A percentile compares a stretch with the other conserved stretches of the same genome.
These are phyloP conservation scores for Odiellus spinosus DNA, from an alignment of 2,888 invertebrate genomes.

Conservation along the genomic window DNA sequence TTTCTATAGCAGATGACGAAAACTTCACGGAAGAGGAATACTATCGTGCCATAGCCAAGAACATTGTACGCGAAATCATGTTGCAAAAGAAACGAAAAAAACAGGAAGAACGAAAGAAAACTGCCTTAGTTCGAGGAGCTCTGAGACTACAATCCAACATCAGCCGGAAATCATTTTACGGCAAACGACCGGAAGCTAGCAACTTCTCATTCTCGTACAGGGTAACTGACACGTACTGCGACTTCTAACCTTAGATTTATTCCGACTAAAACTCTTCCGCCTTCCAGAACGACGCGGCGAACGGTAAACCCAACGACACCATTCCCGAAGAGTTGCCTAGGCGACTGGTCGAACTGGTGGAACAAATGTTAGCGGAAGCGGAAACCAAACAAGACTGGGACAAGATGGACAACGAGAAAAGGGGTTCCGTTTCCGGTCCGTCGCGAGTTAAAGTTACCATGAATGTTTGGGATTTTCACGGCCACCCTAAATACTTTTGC, in stretches of 20 bases:
- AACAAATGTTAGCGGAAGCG: slow-evolving; percentile 24
- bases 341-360: slow-evolving; percentile 26
- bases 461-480: slow-evolving; percentile 18
- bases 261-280: neutral
- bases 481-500: slow-evolving; percentile 14
- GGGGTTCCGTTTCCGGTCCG: neutral
- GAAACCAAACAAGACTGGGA: slow-evolving; percentile 24
- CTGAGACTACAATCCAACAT: slow-evolving; percentile 13
- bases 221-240: too few relatives aligned
- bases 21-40: slow-evolving; percentile 25
- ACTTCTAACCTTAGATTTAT: neutral
- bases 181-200: too few relatives aligned
- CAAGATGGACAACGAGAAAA: slow-evolving; percentile 27
- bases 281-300: neutral
- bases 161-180: slow-evolving; percentile 3
- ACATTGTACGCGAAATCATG: slow-evolving; percentile 28
- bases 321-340: slow-evolving; percentile 24
- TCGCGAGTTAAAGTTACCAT: slow-evolving; percentile 8
- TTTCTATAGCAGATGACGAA: too few relatives aligned
- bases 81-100: slow-evolving; percentile 20
- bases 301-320: slow-evolving; percentile 6
- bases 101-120: slow-evolving; percentile 13
- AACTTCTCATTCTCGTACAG: too few relatives aligned
- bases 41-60: slow-evolving; percentile 27
- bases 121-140: slow-evolving; percentile 8